Conservation (phyloP, 2,888 invertebrate genomes). For the Mesopsocus fuscifrons region DNA sequence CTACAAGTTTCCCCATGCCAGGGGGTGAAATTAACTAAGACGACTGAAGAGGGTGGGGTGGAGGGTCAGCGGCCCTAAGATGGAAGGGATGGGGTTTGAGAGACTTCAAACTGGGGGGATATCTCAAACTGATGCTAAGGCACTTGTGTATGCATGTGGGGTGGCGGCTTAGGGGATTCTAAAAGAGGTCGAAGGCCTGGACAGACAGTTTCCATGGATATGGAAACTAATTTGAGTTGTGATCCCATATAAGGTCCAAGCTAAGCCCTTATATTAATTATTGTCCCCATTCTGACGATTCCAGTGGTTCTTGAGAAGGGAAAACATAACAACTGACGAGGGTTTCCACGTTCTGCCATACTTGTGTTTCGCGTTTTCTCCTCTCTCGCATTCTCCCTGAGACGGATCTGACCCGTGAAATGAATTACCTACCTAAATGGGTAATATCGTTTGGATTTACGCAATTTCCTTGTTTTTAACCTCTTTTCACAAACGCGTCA, state of each 20-base stretch:
- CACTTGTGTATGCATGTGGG: conserved; percentile 9
- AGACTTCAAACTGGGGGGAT: not conserved
- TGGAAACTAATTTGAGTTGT: conserved; percentile 10
- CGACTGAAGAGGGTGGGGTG: not conserved
- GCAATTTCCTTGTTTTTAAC: too few species aligned
- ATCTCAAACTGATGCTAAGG: not conserved
- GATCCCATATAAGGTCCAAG: conserved; percentile 9
- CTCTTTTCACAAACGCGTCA: too few species aligned
- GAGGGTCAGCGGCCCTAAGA: not conserved
- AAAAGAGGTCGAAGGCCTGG: not conserved
- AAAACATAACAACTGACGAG: conserved; percentile 3
- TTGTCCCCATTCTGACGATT: conserved; percentile 6
- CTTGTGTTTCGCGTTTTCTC: not conserved
- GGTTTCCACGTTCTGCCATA: too few species aligned
- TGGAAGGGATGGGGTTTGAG: not conserved
- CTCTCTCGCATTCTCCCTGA: too few species aligned
- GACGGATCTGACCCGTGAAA: too few species aligned
- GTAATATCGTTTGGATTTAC: too few species aligned
- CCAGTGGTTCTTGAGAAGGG: not conserved
- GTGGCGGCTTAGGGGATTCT: conserved; percentile 1
- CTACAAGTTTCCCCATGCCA: conserved; percentile 4
- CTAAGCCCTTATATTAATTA: conserved; percentile 9
- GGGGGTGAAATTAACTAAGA: not conserved
- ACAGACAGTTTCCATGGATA: not conserved
- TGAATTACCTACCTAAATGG: too few species aligned